Percentiles rank a stretch among this genome's conserved stretches.
These are phyloP conservation scores for Onychomys arenicola DNA, from an alignment of 2,797 vertebrate genomes.

Conservation along the genomic window DNA sequence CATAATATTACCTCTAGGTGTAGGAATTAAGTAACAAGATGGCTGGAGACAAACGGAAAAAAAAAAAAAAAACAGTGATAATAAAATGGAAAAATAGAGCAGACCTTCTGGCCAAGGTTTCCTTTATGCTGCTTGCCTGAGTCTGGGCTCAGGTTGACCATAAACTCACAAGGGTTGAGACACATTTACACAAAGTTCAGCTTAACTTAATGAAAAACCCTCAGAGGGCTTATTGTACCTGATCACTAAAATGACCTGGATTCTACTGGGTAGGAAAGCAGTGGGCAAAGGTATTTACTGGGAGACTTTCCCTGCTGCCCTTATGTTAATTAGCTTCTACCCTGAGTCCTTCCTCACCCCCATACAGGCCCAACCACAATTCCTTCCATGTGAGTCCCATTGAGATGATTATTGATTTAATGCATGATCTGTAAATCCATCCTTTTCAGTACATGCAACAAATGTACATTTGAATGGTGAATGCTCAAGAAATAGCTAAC, in stretches of 20 bases:
- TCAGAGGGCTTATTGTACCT: constrained; percentile 4
- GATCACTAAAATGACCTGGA: not conserved
- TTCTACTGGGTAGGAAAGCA: not conserved
- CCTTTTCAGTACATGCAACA: not conserved
- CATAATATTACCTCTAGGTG: constrained; percentile 67
- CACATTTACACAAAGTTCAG: constrained; percentile 17
- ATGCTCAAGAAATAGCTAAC: constrained; percentile 18
- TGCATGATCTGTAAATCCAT: constrained; percentile 11
- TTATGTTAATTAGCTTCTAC: not conserved
- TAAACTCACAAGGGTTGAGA: not conserved
- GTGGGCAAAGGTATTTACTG: not conserved
- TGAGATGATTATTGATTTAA: not conserved
- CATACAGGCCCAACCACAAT: not conserved
- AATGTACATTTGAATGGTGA: not conserved
- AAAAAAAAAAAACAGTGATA: constrained; percentile 69
- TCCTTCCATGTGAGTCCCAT: not conserved
- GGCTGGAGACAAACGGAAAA: constrained; percentile 69
- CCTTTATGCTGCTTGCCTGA: constrained; percentile 50
- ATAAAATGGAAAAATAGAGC: constrained; percentile 70
- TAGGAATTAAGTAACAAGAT: constrained; percentile 75
- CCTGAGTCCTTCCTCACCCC: not conserved
- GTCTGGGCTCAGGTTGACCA: not conserved
- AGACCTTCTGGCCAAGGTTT: constrained; percentile 46
- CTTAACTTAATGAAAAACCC: constrained; percentile 3
- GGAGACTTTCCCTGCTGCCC: not conserved